Conservation (phyloP, 2,113 vertebrate species). For the Burhinus bistriatus region DNA sequence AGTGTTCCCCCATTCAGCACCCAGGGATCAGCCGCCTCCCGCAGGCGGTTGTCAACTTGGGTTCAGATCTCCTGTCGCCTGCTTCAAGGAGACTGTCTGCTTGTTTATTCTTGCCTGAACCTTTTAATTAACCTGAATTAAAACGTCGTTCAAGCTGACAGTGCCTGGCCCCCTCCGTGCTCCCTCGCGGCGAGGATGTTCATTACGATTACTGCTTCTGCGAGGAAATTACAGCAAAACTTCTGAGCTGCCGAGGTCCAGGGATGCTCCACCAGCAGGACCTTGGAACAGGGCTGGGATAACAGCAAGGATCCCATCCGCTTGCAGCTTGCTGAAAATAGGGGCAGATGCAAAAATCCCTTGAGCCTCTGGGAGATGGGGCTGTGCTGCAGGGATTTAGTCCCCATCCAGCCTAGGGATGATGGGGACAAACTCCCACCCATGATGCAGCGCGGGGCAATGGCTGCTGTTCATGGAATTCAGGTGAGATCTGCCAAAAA, state of each 20-base stretch:
- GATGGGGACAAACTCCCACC: not conserved
- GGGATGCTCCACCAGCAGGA: not conserved
- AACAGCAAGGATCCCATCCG: accelerated
- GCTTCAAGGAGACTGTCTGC: not conserved
- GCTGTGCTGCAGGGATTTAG: not conserved
- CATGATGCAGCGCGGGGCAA: accelerated
- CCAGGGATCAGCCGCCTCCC: not conserved
- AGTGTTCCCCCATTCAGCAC: not conserved
- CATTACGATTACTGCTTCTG: not conserved
- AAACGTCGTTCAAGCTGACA: not conserved
- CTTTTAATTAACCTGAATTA: slow-evolving; percentile 36
- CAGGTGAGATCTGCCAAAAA: not conserved
- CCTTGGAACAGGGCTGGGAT: not conserved
- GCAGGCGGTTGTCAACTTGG: not conserved
- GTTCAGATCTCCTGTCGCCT: not conserved
- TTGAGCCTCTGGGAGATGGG: not conserved
- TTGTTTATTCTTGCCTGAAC: slow-evolving; percentile 31
- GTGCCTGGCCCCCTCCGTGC: not conserved
- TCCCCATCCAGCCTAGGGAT: not conserved
- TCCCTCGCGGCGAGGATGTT: not conserved
- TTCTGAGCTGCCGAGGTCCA: accelerated
- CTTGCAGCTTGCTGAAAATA: not conserved
- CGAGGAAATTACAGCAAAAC: not conserved
- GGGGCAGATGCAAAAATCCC: not conserved
- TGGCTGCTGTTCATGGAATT: not conserved